Conservation (phyloP, 2,888 invertebrate genomes). For the Poecilus cupreus region DNA sequence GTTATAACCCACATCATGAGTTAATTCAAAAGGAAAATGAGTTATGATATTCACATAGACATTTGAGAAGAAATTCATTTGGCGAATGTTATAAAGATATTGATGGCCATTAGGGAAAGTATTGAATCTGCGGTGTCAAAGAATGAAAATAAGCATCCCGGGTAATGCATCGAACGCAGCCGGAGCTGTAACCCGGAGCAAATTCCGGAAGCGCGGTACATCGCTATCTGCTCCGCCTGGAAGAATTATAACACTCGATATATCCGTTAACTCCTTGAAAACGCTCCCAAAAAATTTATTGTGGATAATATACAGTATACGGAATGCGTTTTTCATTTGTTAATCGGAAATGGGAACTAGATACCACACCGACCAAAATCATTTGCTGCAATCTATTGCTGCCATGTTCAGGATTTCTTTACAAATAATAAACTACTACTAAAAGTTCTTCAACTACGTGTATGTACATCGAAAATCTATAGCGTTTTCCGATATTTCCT, state of each 20-base stretch:
- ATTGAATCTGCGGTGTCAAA: neutral
- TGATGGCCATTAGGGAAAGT: neutral
- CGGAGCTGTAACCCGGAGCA: neutral
- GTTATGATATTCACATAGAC: no score
- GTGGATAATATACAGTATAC: slow-evolving; percentile 47
- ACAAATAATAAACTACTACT: slow-evolving; percentile 30
- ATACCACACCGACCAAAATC: slow-evolving; percentile 23
- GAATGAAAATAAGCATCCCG: slow-evolving; percentile 38
- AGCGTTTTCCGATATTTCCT: slow-evolving; percentile 26
- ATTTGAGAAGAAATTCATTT: no score
- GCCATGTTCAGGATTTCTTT: slow-evolving; percentile 37
- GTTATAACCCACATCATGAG: no score
- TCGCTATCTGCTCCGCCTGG: slow-evolving; percentile 35
- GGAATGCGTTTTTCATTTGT: slow-evolving; percentile 46
- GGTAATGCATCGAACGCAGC: slow-evolving; percentile 14
- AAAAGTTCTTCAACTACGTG: slow-evolving; percentile 20
- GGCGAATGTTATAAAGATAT: no score
- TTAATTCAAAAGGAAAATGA: no score
- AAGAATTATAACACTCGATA: slow-evolving; percentile 50
- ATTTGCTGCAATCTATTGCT: slow-evolving; percentile 44
- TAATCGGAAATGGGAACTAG: slow-evolving; percentile 35
- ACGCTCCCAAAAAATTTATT: slow-evolving; percentile 35
- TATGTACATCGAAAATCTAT: slow-evolving; percentile 17
- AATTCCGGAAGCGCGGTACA: slow-evolving; percentile 22
- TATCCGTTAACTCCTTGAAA: slow-evolving; percentile 48